Conservation (phyloP, 1,140 invertebrate genomes). For the Globodera rostochiensis region DNA sequence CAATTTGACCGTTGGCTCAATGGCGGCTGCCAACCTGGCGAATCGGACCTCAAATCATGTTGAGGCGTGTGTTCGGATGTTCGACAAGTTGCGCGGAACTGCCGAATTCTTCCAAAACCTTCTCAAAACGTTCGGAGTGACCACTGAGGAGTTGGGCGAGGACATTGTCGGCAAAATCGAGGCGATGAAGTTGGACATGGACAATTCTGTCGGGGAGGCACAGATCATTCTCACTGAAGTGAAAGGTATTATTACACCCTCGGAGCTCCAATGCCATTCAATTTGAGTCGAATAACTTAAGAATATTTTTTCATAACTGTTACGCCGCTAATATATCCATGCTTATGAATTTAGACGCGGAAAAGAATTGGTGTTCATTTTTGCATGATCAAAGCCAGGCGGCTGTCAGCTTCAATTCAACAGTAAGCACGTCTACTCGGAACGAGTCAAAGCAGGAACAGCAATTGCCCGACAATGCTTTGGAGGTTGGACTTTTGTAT, state of each 20-base stretch:
- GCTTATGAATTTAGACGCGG: neutral
- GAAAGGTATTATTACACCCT: neutral
- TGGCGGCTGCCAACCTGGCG: constrained; percentile 1
- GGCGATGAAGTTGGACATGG: constrained; percentile 10
- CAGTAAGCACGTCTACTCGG: neutral
- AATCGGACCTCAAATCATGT: constrained; percentile 4
- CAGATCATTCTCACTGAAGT: constrained; percentile 11
- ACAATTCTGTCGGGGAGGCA: constrained; percentile 10
- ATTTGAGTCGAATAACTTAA: too few relatives aligned
- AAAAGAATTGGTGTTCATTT: neutral
- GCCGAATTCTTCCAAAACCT: constrained; percentile 22
- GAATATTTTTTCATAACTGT: too few relatives aligned
- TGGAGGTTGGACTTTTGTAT: neutral
- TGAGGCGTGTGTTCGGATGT: constrained; percentile 22
- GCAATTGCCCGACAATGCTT: neutral
- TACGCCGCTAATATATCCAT: too few relatives aligned
- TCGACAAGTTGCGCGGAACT: constrained; percentile 20
- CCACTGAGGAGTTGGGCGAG: constrained; percentile 8
- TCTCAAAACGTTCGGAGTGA: constrained; percentile 12
- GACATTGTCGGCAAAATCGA: constrained; percentile 17
- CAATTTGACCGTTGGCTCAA: constrained; percentile 9
- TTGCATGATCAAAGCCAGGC: neutral
- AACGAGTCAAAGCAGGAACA: neutral
- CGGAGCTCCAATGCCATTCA: too few relatives aligned
- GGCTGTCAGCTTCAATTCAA: neutral